Evolutionary conservation across 1,140 invertebrate genomes (phyloP).

Genomic region (Geopemphigus sp.): DNA sequence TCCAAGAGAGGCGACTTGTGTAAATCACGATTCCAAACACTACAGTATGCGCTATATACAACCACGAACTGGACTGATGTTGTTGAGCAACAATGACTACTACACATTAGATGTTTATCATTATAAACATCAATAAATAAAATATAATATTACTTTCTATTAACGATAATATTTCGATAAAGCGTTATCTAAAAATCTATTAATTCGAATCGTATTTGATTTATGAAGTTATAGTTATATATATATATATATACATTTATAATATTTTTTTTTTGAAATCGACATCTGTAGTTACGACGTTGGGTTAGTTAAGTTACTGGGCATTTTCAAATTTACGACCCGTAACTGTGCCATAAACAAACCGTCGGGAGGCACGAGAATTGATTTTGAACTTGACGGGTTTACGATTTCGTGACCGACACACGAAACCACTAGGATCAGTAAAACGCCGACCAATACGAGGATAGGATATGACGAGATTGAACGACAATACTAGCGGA

Average conservation of each 20-base stretch:
- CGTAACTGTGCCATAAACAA: too few species aligned
- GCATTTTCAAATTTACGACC: too few species aligned
- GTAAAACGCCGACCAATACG: too few species aligned
- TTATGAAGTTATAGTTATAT: too few species aligned
- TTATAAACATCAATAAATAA: conserved; percentile 33
- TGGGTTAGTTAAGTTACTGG: too few species aligned
- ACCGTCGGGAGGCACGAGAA: not conserved
- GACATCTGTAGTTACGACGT: too few species aligned
- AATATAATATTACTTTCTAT: conserved; percentile 33
- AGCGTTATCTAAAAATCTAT: conserved; percentile 7
- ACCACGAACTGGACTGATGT: conserved; percentile 33
- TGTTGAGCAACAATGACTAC: conserved; percentile 35
- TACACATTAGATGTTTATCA: conserved; percentile 32
- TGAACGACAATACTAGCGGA: too few species aligned
- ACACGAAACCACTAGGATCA: too few species aligned
- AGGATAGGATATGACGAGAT: too few species aligned
- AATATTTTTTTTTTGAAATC: too few species aligned
- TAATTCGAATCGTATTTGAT: not conserved
- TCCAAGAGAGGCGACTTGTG: conserved; percentile 31
- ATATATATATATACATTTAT: too few species aligned
- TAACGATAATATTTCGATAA: conserved; percentile 25
- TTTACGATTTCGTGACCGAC: too few species aligned
- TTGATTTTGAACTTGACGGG: not conserved
- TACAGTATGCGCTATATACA: not conserved
- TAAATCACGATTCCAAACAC: conserved; percentile 42